Evolutionary conservation across 2,888 invertebrate genomes (phyloP), one percentile per base, ranked within the genome.

Genomic region (Dryocosmus kuriphilus): DNA sequence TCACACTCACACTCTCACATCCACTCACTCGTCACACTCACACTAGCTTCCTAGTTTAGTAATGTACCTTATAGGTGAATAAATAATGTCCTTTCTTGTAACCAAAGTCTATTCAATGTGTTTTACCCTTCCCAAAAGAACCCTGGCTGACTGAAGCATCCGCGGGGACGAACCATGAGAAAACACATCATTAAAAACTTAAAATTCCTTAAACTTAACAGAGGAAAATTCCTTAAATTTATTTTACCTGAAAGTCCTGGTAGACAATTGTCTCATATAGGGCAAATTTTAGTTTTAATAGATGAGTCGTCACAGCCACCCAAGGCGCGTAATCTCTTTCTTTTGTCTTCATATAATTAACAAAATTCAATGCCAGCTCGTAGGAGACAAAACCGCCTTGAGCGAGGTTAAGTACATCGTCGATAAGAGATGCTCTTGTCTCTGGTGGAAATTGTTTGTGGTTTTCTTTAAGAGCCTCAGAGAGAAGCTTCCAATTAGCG

Each of bases 381-480:
- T 93, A 93, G 75, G 89, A 86, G n/a, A 92, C 85, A 61, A 88
- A 80, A 22, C 92, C 92, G 46, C 92, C 90, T 71, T 92, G 87
- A 8, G 93, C 93, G 19, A 92, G 85, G 63, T 89, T 90, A 57
- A 92, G 87, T 30, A 93, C 91, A 87, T 94, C 94, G 85, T 94
- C 94, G 55, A 94, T 88, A 5, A 95, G 89, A 75, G 94, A 93
- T 1, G 93, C 93, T 81, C 94, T 89, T 81, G 93, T 93, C 46
- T 92, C 88, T 0, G 91, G 86, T 46, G 93, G 90, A 79, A 94
- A 92, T n/a, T 80, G 89, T 32, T 84, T 81, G 46, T 86, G 88
- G 77, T 85, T 83, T 5, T 84, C 74, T 38, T 78, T 71, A 22
- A 89, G 78, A 80, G 84, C 92, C 84, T 77, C 86, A 83, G 83